phyloP scores from a whole-genome alignment of 2,888 invertebrate species.

The Epinotia nisella region DNA sequence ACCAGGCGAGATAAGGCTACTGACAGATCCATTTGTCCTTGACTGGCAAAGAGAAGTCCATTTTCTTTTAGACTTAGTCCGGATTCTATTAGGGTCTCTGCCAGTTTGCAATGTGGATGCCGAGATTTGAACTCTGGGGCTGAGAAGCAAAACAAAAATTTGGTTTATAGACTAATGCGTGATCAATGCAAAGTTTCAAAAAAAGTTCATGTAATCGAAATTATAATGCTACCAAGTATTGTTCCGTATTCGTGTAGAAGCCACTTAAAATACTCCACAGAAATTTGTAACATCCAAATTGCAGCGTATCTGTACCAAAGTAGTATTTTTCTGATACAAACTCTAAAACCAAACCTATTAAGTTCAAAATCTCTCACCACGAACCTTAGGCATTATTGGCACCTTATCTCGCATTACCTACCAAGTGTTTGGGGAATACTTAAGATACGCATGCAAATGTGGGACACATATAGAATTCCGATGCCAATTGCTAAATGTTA shows the following conservation, averaged over 20 bases:
- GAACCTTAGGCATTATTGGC: constrained; percentile 21
- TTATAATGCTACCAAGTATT: neutral
- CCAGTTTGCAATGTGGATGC: too few relatives aligned
- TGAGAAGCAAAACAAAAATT: too few relatives aligned
- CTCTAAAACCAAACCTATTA: neutral
- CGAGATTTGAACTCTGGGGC: too few relatives aligned
- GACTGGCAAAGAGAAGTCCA: too few relatives aligned
- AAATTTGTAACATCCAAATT: constrained; percentile 14
- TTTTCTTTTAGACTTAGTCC: too few relatives aligned
- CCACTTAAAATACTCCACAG: neutral
- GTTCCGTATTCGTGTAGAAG: neutral
- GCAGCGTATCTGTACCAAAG: neutral
- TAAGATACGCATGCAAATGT: constrained; percentile 37
- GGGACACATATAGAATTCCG: constrained; percentile 25
- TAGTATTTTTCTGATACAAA: neutral
- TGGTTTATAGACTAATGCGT: too few relatives aligned
- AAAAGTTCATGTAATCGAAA: too few relatives aligned
- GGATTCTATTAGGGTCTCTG: too few relatives aligned
- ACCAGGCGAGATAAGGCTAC: too few relatives aligned
- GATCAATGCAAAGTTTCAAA: too few relatives aligned
- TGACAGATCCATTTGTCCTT: too few relatives aligned
- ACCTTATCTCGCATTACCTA: constrained; percentile 30
- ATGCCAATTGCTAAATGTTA: constrained; percentile 19
- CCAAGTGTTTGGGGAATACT: constrained; percentile 23
- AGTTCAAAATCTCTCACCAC: neutral